Percentiles rank a stretch among this genome's conserved stretches.
Conservation (phyloP, 2,888 invertebrate species). For the Drosophila dives region DNA sequence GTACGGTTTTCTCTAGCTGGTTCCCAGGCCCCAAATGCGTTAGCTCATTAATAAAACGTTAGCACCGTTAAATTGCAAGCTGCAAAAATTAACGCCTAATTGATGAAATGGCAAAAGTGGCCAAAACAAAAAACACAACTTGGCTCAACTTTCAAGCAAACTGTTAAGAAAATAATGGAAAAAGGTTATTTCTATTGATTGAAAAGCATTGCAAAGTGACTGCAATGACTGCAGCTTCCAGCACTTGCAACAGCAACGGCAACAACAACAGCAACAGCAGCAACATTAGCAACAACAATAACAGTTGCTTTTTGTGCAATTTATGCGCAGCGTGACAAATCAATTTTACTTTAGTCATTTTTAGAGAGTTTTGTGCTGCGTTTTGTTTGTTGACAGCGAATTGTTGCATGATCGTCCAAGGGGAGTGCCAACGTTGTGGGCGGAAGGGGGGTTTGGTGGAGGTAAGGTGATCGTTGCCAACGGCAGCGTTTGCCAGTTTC, state of each 20-base stretch:
- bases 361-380: constrained; percentile 56
- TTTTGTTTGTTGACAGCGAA: constrained; percentile 52
- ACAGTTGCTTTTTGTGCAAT: constrained; percentile 78
- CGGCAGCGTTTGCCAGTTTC: constrained; percentile 50
- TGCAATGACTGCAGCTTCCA: constrained; percentile 56
- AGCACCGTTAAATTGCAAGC: constrained; percentile 67
- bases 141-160: neutral
- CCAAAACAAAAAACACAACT: constrained; percentile 25
- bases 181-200: constrained; percentile 74
- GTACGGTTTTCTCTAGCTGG: neutral
- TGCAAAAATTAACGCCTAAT: constrained; percentile 77
- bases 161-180: constrained; percentile 3
- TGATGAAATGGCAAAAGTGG: constrained; percentile 65
- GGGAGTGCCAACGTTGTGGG: neutral
- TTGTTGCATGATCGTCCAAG: constrained; percentile 47
- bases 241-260: constrained; percentile 18
- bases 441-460: neutral
- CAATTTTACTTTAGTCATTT: constrained; percentile 69
- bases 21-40: constrained; percentile 71
- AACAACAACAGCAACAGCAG: constrained; percentile 28
- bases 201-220: constrained; percentile 57
- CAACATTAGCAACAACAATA: constrained; percentile 17
- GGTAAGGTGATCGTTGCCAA: neutral
- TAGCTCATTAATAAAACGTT: constrained; percentile 74
- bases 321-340: constrained; percentile 83